phyloP scores from a whole-genome alignment of 2,888 invertebrate genomes.

The Lycocerus yunnanus region DNA sequence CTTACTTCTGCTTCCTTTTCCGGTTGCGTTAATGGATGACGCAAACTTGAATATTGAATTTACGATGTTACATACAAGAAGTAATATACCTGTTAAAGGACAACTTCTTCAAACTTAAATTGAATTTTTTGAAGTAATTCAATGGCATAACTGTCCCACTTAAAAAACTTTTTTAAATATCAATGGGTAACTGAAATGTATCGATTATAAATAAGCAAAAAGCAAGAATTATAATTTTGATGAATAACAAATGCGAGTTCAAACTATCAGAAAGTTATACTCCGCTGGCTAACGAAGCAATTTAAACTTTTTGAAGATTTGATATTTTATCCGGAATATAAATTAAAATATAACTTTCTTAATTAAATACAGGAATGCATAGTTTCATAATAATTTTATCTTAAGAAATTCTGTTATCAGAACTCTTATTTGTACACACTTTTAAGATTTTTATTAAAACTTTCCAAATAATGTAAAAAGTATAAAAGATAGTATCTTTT shows the following conservation, averaged over 20 bases:
- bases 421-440: neutral
- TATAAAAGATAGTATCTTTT: neutral
- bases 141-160: neutral
- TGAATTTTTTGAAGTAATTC: conserved; percentile 15
- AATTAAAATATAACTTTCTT: neutral
- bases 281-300: neutral
- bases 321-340: neutral
- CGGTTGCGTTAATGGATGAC: conserved; percentile 31
- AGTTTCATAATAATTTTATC: neutral
- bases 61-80: conserved; percentile 23
- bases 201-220: neutral
- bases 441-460: neutral
- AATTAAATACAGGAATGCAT: neutral
- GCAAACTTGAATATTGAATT: conserved; percentile 33
- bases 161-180: neutral
- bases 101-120: conserved; percentile 25
- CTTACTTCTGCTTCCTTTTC: conserved; percentile 30
- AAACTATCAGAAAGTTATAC: neutral
- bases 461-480: neutral
- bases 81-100: conserved; percentile 3
- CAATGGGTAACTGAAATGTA: neutral
- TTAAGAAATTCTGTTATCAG: neutral
- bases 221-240: neutral
- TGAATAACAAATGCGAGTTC: neutral
- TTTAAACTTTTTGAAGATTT: neutral